Conservation (phyloP, 53 echinoderm and acorn worm species). For the Mesocentrotus franciscanus region DNA sequence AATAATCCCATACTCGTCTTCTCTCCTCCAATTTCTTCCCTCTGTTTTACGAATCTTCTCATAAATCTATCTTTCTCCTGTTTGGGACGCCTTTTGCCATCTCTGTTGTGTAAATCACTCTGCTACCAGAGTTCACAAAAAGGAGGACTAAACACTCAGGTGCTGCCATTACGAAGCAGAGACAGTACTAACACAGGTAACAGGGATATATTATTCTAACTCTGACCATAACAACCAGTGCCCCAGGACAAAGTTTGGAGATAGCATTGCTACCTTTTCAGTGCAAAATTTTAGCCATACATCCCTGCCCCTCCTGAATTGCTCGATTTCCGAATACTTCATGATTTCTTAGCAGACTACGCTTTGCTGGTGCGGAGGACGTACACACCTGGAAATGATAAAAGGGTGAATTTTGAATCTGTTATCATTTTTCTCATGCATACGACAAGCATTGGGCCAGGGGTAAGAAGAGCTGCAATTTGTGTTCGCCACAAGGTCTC, state of each 20-base stretch:
- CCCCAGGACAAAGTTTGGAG: not conserved
- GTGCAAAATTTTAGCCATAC: not conserved
- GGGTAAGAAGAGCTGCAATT: not conserved
- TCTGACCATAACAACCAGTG: not conserved
- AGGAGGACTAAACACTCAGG: not conserved
- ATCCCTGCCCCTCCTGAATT: not conserved
- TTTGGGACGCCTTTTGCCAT: not conserved
- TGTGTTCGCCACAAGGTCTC: not conserved
- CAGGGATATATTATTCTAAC: not conserved
- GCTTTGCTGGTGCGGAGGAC: not conserved
- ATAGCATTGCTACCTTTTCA: not conserved
- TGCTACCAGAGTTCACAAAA: not conserved
- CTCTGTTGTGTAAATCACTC: not conserved
- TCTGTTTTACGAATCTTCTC: slow-evolving; percentile 15
- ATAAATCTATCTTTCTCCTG: not conserved
- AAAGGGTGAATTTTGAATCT: slow-evolving; percentile 12
- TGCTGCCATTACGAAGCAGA: not conserved
- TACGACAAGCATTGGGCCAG: not conserved
- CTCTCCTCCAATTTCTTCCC: not conserved
- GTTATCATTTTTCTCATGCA: slow-evolving; percentile 27
- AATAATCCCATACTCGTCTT: not conserved
- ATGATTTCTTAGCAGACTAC: not conserved
- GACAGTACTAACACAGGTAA: not conserved
- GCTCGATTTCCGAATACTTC: not conserved
- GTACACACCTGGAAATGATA: slow-evolving; percentile 9